phyloP scores from a whole-genome alignment of 53 echinoderm and acorn worm species.

The Antedon mediterranea region DNA sequence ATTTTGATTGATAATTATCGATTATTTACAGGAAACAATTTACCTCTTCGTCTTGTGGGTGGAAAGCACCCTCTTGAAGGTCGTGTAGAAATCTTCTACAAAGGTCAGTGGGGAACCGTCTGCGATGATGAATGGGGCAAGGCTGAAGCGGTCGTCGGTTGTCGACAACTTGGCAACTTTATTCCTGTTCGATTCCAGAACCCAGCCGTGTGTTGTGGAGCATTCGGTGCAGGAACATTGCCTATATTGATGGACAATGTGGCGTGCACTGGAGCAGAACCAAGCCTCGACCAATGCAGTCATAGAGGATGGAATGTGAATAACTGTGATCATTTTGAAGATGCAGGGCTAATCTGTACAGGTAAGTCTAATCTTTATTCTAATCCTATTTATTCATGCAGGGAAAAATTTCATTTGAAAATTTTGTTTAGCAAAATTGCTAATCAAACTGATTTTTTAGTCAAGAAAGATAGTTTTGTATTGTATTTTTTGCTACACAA shows the following conservation, averaged over 20 bases:
- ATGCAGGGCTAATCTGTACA: neutral
- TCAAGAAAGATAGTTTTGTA: no score
- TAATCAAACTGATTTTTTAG: no score
- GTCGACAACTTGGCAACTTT: neutral
- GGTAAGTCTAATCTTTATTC: neutral
- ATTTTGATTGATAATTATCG: no score
- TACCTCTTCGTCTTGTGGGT: neutral
- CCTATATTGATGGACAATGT: neutral
- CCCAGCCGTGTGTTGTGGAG: neutral
- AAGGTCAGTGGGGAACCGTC: neutral
- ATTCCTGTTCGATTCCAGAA: neutral
- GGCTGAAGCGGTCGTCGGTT: neutral
- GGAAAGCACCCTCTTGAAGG: neutral
- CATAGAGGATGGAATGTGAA: neutral
- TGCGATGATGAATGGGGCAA: neutral
- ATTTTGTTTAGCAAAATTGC: no score
- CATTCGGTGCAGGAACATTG: neutral
- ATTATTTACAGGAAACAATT: neutral
- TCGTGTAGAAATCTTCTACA: neutral
- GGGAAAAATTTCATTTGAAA: no score
- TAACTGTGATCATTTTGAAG: neutral
- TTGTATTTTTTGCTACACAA: no score
- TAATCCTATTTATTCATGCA: neutral
- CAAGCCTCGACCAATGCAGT: neutral
- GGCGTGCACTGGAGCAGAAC: neutral